These are phyloP conservation scores for Tadarida brasiliensis DNA, from an alignment of 2,797 vertebrate species.

Conservation along the genomic window DNA sequence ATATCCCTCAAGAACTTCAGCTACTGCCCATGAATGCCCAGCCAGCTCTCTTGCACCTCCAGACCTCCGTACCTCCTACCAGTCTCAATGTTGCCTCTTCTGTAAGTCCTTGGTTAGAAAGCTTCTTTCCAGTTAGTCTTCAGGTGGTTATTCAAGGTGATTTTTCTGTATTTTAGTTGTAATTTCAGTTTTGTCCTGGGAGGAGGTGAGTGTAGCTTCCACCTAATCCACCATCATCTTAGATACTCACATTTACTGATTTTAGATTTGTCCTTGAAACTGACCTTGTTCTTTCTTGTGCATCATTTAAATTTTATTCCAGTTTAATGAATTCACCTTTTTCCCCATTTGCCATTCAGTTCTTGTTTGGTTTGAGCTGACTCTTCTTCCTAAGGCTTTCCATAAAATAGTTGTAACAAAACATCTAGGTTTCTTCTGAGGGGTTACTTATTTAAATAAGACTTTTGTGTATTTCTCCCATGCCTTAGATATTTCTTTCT, in stretches of 20 bases:
- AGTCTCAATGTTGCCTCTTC: no score
- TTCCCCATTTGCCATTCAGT: background rate
- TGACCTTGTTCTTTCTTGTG: background rate
- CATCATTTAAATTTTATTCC: background rate
- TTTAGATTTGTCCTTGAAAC: background rate
- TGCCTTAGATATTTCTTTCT: background rate
- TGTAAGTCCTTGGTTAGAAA: no score
- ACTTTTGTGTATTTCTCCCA: background rate
- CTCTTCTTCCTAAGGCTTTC: background rate
- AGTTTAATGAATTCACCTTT: background rate
- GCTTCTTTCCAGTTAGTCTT: no score
- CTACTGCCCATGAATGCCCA: no score
- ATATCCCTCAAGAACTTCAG: no score
- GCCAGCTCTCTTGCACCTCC: no score
- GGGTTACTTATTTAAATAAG: background rate
- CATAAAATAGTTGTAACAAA: background rate
- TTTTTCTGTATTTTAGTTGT: no score
- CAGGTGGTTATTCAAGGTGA: no score
- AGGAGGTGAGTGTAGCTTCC: no score
- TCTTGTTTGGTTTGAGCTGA: background rate
- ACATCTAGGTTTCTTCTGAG: background rate
- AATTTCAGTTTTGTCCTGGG: no score
- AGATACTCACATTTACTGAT: background rate
- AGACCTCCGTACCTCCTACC: no score
- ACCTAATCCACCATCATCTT: no score